Conservation (phyloP, 2,888 invertebrate species). For the Nomada goodeniana region DNA sequence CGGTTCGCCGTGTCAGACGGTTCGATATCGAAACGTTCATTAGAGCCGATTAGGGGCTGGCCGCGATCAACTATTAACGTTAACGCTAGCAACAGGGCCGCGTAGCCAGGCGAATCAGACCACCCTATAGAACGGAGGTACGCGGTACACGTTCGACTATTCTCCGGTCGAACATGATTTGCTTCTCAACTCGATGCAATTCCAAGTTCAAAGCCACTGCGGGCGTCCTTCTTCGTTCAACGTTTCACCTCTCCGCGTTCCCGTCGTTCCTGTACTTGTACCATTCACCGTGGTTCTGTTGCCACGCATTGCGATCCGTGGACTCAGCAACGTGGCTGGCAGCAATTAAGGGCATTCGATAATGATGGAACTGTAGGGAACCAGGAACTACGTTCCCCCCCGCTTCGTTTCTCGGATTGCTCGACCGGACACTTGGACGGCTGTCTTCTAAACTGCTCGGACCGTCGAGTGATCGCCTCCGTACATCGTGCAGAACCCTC, state of each 20-base stretch:
- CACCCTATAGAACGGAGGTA: conserved; percentile 57
- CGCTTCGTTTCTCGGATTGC: not conserved
- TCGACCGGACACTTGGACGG: not conserved
- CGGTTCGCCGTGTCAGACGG: conserved; percentile 9
- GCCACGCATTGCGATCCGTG: conserved; percentile 5
- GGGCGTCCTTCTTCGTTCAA: conserved; percentile 16
- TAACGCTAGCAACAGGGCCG: not conserved
- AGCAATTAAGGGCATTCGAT: conserved; percentile 73
- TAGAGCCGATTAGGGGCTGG: conserved; percentile 26
- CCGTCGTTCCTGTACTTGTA: conserved; percentile 1
- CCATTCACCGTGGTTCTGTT: conserved; percentile 22
- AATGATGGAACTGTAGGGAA: conserved; percentile 66
- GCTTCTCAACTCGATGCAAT: conserved; percentile 62
- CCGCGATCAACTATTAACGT: conserved; percentile 43
- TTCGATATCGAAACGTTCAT: conserved; percentile 41
- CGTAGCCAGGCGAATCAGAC: conserved; percentile 47
- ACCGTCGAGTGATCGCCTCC: too few relatives aligned
- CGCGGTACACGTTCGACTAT: conserved; percentile 59
- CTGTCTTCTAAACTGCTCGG: conserved; percentile 45
- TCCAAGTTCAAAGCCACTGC: conserved; percentile 69
- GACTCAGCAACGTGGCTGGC: conserved; percentile 40
- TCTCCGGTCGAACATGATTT: conserved; percentile 65
- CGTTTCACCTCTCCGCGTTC: conserved; percentile 4
- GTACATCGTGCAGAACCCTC: too few relatives aligned
- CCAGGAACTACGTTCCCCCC: conserved; percentile 43